Conservation (phyloP, 2,113 vertebrate species). For the Scomber japonicus region DNA sequence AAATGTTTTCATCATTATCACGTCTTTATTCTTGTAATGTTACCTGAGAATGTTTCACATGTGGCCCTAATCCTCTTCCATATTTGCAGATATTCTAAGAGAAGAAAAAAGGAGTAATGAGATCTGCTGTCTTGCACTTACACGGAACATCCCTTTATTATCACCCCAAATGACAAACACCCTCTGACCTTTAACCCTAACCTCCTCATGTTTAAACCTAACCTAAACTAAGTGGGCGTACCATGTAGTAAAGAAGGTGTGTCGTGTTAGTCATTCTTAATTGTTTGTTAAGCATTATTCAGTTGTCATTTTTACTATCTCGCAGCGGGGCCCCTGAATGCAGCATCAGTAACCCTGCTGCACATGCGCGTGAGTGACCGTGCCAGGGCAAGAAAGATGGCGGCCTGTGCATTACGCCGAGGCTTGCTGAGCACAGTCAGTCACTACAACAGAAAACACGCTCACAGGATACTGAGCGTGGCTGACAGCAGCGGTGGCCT, state of each 20-base stretch:
- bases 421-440: slow-evolving; percentile 77
- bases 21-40: too few species aligned
- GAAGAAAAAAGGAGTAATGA: background rate
- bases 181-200: too few species aligned
- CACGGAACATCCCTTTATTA: too few species aligned
- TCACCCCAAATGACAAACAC: too few species aligned
- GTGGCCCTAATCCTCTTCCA: too few species aligned
- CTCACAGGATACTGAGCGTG: slow-evolving; percentile 70
- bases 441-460: slow-evolving; percentile 80
- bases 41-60: too few species aligned
- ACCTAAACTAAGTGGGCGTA: too few species aligned
- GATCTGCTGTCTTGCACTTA: background rate
- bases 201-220: too few species aligned
- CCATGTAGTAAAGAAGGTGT: too few species aligned
- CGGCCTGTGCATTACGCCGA: slow-evolving; percentile 80
- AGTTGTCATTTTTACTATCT: background rate
- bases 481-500: slow-evolving; percentile 61
- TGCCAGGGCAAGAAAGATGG: slow-evolving; percentile 74
- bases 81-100: too few species aligned
- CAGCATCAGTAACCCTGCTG: background rate
- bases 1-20: too few species aligned
- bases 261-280: background rate
- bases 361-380: slow-evolving; percentile 1
- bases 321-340: slow-evolving; percentile 4
- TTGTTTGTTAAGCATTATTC: too few species aligned